Evolutionary conservation across 2,888 invertebrate genomes (phyloP), one percentile per base, ranked within the genome.

Genomic region (Rhagonycha lutea): DNA sequence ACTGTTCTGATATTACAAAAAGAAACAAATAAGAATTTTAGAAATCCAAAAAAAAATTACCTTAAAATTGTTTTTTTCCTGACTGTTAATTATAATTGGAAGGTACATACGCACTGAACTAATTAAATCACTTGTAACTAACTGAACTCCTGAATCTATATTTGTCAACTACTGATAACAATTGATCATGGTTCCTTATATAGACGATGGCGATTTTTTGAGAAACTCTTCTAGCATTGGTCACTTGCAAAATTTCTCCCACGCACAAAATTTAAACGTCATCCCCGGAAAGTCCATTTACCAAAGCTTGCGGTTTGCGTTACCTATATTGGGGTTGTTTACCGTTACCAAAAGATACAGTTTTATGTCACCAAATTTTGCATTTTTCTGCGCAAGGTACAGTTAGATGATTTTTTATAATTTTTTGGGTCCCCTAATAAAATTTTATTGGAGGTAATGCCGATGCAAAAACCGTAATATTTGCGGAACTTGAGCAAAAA

Each of bases 171-270:
- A 69, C 24, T 78, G 75, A 75, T 73, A 75, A 74, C 61, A 68
- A 61, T 76, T 68, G 69, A 67, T 26, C 60, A 67, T 61, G 65
- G 61, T 62, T 61, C 73, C 79, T 80, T 81, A 77, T 80, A 79
- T 80, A 71, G 72, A 61, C 75, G 76, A 70, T 76, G 77, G 47
- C 73, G 72, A 76, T 74, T 69, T 79, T 76, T 73, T 63, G 77
- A 79, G 81, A 80, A 80, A 79, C 80, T 80, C 79, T 81, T 81
- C 79, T 68, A 23, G 29, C 28, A 68, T 73, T 77, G 78, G 79
- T 80, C 81, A 81, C 79, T 81, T 73, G 74, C 69, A 70, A 73
- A 74, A 63, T 69, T 32, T 32, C 73, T 73, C 76, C 79, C 73
- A 73, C 76, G 73, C 76, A 65, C 70, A 68, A 11, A 68, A n/a